phyloP scores from a whole-genome alignment of 2,113 vertebrate genomes.

The Urocynchramus pylzowi region DNA sequence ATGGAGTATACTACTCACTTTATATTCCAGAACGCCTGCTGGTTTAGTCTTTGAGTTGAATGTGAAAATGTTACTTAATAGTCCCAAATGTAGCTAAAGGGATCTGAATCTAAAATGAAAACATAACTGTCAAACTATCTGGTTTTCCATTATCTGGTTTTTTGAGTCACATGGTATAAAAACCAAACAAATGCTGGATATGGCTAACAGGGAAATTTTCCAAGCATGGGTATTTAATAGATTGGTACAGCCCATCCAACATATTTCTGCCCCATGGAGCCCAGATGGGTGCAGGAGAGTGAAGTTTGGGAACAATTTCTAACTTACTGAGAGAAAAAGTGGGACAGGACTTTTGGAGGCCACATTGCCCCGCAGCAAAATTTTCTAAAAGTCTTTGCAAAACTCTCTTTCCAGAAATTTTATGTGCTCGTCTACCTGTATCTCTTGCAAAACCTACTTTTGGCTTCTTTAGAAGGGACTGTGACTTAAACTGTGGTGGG shows the following conservation, averaged over 20 bases:
- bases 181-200: rapidly evolving
- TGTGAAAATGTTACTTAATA: background rate
- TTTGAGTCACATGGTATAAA: background rate
- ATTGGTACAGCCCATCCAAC: background rate
- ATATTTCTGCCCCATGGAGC: background rate
- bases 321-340: background rate
- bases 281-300: rapidly evolving
- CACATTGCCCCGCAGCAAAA: background rate
- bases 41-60: background rate
- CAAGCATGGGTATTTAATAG: background rate
- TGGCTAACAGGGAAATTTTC: background rate
- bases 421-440: background rate
- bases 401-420: background rate
- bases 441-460: background rate
- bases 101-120: background rate
- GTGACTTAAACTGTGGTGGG: background rate
- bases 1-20: background rate
- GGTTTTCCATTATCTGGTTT: background rate
- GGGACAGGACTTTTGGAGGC: background rate
- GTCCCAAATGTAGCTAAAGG: background rate
- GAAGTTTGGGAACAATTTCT: background rate
- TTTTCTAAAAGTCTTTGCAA: background rate
- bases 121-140: background rate
- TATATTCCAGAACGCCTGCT: background rate
- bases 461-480: background rate